Base-by-base conservation (phyloP, 2,888 invertebrate genomes). In the Crematogaster levior region DNA sequence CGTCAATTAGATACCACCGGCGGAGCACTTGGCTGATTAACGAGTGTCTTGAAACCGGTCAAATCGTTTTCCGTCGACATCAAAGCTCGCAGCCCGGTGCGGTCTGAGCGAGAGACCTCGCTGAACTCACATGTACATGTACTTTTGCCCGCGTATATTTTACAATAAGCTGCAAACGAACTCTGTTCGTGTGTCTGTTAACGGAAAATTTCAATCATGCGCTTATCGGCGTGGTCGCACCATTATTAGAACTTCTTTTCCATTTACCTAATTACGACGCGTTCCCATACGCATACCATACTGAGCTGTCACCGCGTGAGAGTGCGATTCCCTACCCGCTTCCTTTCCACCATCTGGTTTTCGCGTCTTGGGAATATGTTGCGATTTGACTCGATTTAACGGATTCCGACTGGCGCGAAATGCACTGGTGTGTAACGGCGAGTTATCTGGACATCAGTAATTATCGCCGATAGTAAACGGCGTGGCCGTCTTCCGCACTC, bases 1-100 rank as follows among this genome's bases (percentile, higher is more conserved):
- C 90, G 90, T 90, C 89, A 90, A 89, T 88, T 89, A 90, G 88
- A 88, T 87, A 88, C 84, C 89, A 89, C 88, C 86, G 83, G 68
- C 79, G 79, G 81, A 85, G 84, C 56, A 83, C 80, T 79, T 30
- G 77, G 82, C 88, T 88, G 88, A 89, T 89, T 88, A 90, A 90
- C 90, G 88, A 87, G 87, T 84, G 81, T 83, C 84, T 79, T 85
- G 84, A 79, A 89, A 87, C 90, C 90, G 90, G 89, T 89, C 85
- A 88, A 89, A 88, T 88, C 90, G 88, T 86, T 88, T 30, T 3
- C 81, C 85, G 82, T 88, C 88, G 85, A 84, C 89, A 85, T 89
- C 89, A 83, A 77, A 84, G 84, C 85, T 81, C 79, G 66, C 51
- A 81, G 61, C 80, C 61, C 70, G 75, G 56, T 70, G 68, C 68